Percentiles rank a stretch among this genome's conserved stretches.
phyloP scores from a whole-genome alignment of 2,113 vertebrate species.

The Anhinga anhinga region DNA sequence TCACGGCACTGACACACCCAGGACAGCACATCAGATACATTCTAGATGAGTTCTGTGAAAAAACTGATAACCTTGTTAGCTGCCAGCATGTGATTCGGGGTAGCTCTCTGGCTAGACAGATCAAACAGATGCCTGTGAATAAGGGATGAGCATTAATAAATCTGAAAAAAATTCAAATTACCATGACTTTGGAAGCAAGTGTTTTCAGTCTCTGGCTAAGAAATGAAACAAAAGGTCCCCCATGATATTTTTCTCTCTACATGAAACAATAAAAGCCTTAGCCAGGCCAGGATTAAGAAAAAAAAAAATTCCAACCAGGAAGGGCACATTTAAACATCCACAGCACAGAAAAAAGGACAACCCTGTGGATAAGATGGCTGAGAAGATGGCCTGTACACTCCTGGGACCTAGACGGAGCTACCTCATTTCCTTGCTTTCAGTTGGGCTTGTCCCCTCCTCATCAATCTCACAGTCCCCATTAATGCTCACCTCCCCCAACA shows the following conservation, averaged over 20 bases:
- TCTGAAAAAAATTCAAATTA: neutral
- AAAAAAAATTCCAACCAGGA: neutral
- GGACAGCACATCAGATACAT: neutral
- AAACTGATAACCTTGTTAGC: neutral
- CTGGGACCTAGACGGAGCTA: neutral
- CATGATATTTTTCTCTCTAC: no score
- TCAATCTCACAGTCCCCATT: neutral
- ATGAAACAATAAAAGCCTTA: neutral
- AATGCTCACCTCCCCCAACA: neutral
- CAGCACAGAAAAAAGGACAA: neutral
- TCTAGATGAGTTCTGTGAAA: neutral
- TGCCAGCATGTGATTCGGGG: neutral
- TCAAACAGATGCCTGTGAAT: neutral
- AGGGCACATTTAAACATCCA: neutral
- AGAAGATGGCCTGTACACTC: neutral
- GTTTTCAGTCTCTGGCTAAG: neutral
- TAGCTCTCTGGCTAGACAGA: neutral
- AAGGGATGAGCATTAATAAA: neutral
- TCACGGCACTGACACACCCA: neutral
- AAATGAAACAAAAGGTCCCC: neutral
- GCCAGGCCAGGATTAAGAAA: neutral
- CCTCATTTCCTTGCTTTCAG: neutral
- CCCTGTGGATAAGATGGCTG: neutral
- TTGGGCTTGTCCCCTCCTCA: neutral
- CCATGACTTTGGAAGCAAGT: neutral